Percentiles rank a stretch among this genome's conserved stretches.
Evolutionary conservation across 2,888 invertebrate species (phyloP).

Genomic region (Sipunculus nudus): DNA sequence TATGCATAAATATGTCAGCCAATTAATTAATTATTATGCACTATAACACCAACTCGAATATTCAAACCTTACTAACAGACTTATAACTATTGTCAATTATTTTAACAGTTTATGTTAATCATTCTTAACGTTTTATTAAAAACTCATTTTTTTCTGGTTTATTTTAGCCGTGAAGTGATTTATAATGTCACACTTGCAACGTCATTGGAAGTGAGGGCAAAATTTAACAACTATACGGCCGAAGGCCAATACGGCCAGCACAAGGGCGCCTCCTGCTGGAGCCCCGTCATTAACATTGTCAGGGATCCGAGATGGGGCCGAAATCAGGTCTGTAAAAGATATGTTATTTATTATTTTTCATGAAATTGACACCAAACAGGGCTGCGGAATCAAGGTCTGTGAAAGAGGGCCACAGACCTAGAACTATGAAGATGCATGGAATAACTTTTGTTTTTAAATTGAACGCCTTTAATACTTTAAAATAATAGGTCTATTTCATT

Average conservation of each 20-base stretch:
- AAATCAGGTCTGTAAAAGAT: constrained; percentile 58
- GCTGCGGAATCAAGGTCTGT: too few species aligned
- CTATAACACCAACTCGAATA: too few species aligned
- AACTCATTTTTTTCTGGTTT: not conserved
- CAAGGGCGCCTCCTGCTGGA: constrained; percentile 56
- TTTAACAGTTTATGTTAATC: not conserved
- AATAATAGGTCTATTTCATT: too few species aligned
- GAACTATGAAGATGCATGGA: not conserved
- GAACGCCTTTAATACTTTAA: too few species aligned
- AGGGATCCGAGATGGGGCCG: constrained; percentile 62
- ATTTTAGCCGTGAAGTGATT: constrained; percentile 27
- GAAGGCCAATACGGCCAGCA: constrained; percentile 38
- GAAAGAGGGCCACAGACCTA: too few species aligned
- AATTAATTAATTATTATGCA: too few species aligned
- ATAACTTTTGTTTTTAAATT: too few species aligned
- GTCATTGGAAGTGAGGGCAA: constrained; percentile 36
- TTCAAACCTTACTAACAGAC: too few species aligned
- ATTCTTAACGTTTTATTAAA: not conserved
- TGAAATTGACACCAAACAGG: too few species aligned
- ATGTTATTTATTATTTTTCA: too few species aligned
- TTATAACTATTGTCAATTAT: too few species aligned
- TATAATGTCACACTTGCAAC: constrained; percentile 34
- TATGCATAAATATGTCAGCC: too few species aligned
- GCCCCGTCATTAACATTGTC: constrained; percentile 62
- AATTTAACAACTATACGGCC: constrained; percentile 31